Base-by-base conservation (phyloP, 2,888 invertebrate species). In the Coleophora flavipennella region DNA sequence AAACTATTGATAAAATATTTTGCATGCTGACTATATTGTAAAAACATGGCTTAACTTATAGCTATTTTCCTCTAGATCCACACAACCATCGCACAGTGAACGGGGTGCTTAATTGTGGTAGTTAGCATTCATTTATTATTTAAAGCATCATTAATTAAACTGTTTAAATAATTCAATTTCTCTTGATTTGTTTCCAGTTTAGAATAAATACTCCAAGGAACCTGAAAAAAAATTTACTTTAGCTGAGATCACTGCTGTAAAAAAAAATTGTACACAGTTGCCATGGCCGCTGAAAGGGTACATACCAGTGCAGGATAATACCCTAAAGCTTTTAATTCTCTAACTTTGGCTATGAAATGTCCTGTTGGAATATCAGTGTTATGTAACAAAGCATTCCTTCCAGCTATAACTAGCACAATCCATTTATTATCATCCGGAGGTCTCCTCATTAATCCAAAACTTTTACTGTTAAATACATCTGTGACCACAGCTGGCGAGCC, bases 301-400 rank as follows among this genome's bases (percentile, higher is more conserved):
- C 67, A 74, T 78, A 90, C 90, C 73, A 88, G 53, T 41, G 81
- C 67, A 8, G 88, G 78, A 57, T 72, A 73, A 58, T 87, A 91
- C 28, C 90, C 90, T 40, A 93, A 62, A 37, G 79, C 62, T 49
- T 74, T 59, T 12, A 94, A 72, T 54, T 92, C 92, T 41, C 87
- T 79, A 10, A 90, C 45, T 74, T 92, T 92, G 58, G 87, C 74
- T n/a, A 68, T 55, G 43, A 87, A 76, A 13, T 80, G 74, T 9
- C 93, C 93, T 31, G 88, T 84, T 8, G 86, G 79, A 20, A 55
- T 61, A 27, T 75, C 58, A 12, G 80, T 79, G 20, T 84, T 76
- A 37, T 86, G 65, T 20, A 90, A 79, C 12, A 86, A 80, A 48
- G 84, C 84, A 72, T 91, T 91, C 76, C 88, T 87, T 13, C 89